phyloP scores from a whole-genome alignment of 2,888 invertebrate genomes.

The Dioctria rufipes region DNA sequence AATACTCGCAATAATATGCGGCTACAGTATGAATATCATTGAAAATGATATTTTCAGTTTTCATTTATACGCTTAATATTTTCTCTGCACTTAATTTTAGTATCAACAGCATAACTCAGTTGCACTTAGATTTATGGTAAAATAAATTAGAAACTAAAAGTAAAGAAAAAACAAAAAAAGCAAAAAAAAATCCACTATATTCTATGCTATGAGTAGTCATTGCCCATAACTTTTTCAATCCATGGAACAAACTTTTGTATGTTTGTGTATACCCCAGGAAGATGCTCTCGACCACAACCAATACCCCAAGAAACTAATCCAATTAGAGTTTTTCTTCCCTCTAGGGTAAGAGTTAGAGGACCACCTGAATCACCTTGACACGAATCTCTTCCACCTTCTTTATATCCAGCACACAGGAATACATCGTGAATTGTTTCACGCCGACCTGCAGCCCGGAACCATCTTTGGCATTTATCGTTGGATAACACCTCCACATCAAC shows the following conservation, averaged over 20 bases:
- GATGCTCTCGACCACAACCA: slow-evolving; percentile 89
- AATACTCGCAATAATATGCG: slow-evolving; percentile 59
- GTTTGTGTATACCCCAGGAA: slow-evolving; percentile 93
- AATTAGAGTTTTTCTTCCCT: slow-evolving; percentile 88
- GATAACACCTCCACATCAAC: slow-evolving; percentile 90
- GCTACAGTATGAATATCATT: slow-evolving; percentile 56
- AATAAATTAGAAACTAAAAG: slow-evolving; percentile 38
- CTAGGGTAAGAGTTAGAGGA: slow-evolving; percentile 87
- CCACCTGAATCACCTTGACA: slow-evolving; percentile 89
- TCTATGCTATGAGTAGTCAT: slow-evolving; percentile 67
- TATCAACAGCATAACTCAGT: slow-evolving; percentile 37
- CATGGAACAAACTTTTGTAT: slow-evolving; percentile 94
- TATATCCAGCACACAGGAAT: slow-evolving; percentile 93
- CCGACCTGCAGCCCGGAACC: slow-evolving; percentile 92
- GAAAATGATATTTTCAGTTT: slow-evolving; percentile 55
- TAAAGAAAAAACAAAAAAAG: not conserved
- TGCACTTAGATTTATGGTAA: slow-evolving; percentile 30
- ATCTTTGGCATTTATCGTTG: slow-evolving; percentile 91
- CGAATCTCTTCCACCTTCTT: slow-evolving; percentile 85
- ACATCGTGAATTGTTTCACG: slow-evolving; percentile 95
- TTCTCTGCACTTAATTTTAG: slow-evolving; percentile 10
- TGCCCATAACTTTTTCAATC: slow-evolving; percentile 86
- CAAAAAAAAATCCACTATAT: not conserved
- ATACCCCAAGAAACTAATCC: slow-evolving; percentile 93
- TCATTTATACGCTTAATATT: slow-evolving; percentile 10